Evolutionary conservation across 1,140 invertebrate genomes (phyloP), one percentile per base, ranked within the genome.

Genomic region (Leptopilina clavipes): DNA sequence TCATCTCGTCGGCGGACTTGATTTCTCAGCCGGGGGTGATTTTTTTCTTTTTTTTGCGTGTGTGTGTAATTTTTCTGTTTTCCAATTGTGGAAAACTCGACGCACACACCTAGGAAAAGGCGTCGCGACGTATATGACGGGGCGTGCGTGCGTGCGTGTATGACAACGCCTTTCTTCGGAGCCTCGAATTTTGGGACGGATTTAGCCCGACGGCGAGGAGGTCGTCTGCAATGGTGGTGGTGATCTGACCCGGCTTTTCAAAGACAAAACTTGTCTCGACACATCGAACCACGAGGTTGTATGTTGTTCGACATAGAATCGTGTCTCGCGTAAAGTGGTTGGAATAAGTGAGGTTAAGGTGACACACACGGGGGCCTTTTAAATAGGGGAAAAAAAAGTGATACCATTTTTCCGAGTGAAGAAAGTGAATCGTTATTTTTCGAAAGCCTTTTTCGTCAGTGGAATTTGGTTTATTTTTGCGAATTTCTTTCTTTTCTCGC

Each of bases 401-500:
- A 10, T 56, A 44, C 5, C 5, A 2, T 31, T 31, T 31, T 11
- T 44, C 43, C 1, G n/a, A 44, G 43, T 9, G 43, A 44, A 44
- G n/a, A n/a, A n/a, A n/a, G n/a, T n/a, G n/a, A n/a, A n/a, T n/a
- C n/a, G n/a, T n/a, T n/a, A n/a, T n/a, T 14, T 48, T 48, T 48
- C n/a, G 43, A 19, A 40, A 40, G 37, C 5, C 25, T 59, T 12
- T 44, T 44, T 71, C n/a, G n/a, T n/a, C n/a, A n/a, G n/a, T n/a
- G n/a, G n/a, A n/a, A n/a, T n/a, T n/a, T n/a, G n/a, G n/a, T n/a
- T n/a, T 74, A 14, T 72, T 78, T 72, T 31, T 5, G 25, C 25
- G 71, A 73, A 17, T 77, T 80, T 79, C 72, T 45, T 59, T 59
- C 59, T 37, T 73, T 65, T 79, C 75, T 44, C 22, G 37, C 25